A percentile compares a stretch with the other conserved stretches of the same genome.
These are phyloP conservation scores for Pammene aurita DNA, from an alignment of 2,888 invertebrate species.

Conservation along the genomic window DNA sequence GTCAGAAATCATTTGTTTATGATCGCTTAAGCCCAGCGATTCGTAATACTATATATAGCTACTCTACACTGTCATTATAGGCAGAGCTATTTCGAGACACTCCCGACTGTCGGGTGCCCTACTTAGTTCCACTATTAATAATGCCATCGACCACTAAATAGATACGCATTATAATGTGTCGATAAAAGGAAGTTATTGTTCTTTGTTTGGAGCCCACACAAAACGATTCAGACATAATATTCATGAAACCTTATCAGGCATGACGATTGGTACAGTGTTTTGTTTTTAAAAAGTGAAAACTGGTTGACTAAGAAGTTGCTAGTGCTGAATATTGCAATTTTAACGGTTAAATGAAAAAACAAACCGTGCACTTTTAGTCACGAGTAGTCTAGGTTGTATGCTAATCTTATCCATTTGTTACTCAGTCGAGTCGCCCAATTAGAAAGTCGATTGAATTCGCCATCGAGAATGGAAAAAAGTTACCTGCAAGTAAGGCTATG, in stretches of 20 bases:
- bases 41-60: constrained; percentile 53
- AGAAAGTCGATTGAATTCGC: constrained; percentile 38
- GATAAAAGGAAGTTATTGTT: constrained; percentile 39
- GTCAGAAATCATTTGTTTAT: constrained; percentile 73
- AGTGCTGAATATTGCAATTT: constrained; percentile 47
- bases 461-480: constrained; percentile 20
- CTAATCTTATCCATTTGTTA: constrained; percentile 48
- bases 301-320: constrained; percentile 48
- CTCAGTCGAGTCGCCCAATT: constrained; percentile 38
- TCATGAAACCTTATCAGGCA: constrained; percentile 30
- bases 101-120: constrained; percentile 58
- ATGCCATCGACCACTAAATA: constrained; percentile 38
- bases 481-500: too few species aligned
- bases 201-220: constrained; percentile 40
- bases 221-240: constrained; percentile 30
- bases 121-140: constrained; percentile 52
- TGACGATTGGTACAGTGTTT: constrained; percentile 18
- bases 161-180: constrained; percentile 34
- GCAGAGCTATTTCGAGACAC: constrained; percentile 67
- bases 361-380: constrained; percentile 47
- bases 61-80: constrained; percentile 46
- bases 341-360: constrained; percentile 44
- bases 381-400: constrained; percentile 49
- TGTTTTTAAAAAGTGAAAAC: constrained; percentile 23
- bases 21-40: constrained; percentile 65